Conservation (phyloP, 2,888 invertebrate species). For the Lepidocyrtinus sp. region DNA sequence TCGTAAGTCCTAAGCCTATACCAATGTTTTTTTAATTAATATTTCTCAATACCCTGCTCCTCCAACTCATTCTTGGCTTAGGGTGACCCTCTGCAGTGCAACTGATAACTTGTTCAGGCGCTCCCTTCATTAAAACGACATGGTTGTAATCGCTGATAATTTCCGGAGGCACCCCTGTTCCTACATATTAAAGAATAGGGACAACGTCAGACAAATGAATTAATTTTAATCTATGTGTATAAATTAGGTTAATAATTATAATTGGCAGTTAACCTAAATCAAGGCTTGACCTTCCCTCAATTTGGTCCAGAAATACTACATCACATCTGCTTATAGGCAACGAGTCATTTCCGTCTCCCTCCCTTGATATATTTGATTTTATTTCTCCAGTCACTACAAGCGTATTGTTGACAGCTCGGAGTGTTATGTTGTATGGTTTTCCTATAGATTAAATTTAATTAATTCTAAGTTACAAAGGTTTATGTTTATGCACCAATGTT, state of each 20-base stretch:
- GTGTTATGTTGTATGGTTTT: neutral
- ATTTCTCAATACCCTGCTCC: neutral
- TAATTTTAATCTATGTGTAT: no score
- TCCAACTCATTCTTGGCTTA: slow-evolving; percentile 24
- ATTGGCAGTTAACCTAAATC: no score
- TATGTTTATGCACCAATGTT: no score
- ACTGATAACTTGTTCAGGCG: slow-evolving; percentile 42
- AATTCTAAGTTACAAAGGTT: no score
- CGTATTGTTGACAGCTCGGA: slow-evolving; percentile 2
- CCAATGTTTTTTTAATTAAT: no score
- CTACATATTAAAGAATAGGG: no score
- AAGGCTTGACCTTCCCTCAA: no score
- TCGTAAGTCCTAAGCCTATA: no score
- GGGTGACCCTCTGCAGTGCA: slow-evolving; percentile 27
- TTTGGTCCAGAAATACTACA: slow-evolving; percentile 10
- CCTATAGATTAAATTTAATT: no score
- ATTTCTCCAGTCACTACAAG: slow-evolving; percentile 15
- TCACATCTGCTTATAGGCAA: slow-evolving; percentile 2
- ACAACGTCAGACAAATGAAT: no score
- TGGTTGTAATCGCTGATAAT: slow-evolving; percentile 14
- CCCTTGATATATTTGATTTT: neutral
- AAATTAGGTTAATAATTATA: no score
- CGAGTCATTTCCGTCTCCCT: neutral
- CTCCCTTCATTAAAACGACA: slow-evolving; percentile 34
- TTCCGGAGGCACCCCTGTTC: neutral